These are phyloP conservation scores for Drosophila busckii DNA, from an alignment of 1,140 invertebrate genomes.

Conservation along the genomic window DNA sequence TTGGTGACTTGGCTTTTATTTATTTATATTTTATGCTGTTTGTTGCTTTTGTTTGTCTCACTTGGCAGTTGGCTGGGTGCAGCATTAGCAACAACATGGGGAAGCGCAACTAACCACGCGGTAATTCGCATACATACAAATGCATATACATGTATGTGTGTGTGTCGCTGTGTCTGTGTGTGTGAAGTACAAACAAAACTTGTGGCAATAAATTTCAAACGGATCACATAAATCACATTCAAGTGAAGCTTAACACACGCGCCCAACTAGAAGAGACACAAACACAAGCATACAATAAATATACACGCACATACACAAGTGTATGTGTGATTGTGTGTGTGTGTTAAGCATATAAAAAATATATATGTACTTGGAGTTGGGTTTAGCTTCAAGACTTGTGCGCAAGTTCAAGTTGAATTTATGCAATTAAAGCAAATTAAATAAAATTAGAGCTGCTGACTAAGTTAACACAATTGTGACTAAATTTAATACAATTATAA, in stretches of 20 bases:
- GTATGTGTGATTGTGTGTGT: slow-evolving; percentile 3
- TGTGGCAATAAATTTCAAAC: slow-evolving; percentile 71
- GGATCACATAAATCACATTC: slow-evolving; percentile 77
- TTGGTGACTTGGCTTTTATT: slow-evolving; percentile 8
- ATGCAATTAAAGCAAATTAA: too few species aligned
- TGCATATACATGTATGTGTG: slow-evolving; percentile 2
- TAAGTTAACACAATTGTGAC: too few species aligned
- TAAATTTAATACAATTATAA: too few species aligned
- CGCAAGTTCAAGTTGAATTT: too few species aligned
- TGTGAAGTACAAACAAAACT: slow-evolving; percentile 57
- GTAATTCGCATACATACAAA: slow-evolving; percentile 35
- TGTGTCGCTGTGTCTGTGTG: slow-evolving; percentile 19
- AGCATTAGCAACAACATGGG: slow-evolving; percentile 32
- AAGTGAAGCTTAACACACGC: slow-evolving; percentile 76
- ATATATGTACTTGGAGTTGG: too few species aligned
- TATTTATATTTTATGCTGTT: slow-evolving; percentile 13
- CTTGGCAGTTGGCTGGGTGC: slow-evolving; percentile 41
- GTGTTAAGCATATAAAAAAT: too few species aligned
- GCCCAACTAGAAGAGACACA: slow-evolving; percentile 65
- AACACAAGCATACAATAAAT: slow-evolving; percentile 18
- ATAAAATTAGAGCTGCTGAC: too few species aligned
- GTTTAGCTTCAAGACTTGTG: too few species aligned
- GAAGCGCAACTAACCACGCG: slow-evolving; percentile 47
- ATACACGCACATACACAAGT: slow-evolving; percentile 17
- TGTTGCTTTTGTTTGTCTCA: slow-evolving; percentile 60